These are phyloP conservation scores for Paedocypris micromegethes DNA, from an alignment of 2,797 vertebrate species.

Conservation along the genomic window DNA sequence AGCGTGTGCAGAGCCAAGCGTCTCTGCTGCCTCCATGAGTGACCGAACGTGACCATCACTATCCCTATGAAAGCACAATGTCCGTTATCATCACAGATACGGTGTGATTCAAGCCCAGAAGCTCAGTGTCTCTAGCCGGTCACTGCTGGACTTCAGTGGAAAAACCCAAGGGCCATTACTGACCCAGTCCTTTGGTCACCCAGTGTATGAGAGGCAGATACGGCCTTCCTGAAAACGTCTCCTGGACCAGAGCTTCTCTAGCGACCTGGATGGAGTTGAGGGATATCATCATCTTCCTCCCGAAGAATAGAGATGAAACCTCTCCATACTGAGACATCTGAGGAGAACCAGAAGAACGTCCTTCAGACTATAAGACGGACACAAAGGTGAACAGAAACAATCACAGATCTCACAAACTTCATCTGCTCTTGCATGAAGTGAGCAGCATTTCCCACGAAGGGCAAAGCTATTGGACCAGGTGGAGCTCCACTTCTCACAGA, in stretches of 20 bases:
- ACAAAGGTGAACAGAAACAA: not conserved
- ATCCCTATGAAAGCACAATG: constrained; percentile 54
- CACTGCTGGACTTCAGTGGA: not conserved
- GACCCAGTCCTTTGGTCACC: too few relatives aligned
- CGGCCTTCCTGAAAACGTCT: constrained; percentile 25
- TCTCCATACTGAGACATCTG: constrained; percentile 44
- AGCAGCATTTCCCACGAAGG: constrained; percentile 32
- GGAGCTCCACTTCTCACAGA: constrained; percentile 11
- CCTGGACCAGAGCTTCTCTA: constrained; percentile 36
- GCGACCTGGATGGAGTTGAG: constrained; percentile 27
- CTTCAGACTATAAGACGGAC: not conserved
- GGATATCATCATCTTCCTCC: constrained; percentile 17
- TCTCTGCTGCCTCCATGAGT: constrained; percentile 67
- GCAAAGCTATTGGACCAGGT: constrained; percentile 37
- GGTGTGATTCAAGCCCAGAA: too few relatives aligned
- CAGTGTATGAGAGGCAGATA: too few relatives aligned
- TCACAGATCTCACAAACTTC: constrained; percentile 23
- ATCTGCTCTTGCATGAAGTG: constrained; percentile 14
- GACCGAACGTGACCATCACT: constrained; percentile 45
- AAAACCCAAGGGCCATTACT: constrained; percentile 4
- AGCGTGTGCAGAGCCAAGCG: constrained; percentile 59
- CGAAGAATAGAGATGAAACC: constrained; percentile 25
- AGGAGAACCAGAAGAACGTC: not conserved
- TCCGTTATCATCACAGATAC: not conserved
- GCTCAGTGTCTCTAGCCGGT: not conserved